phyloP scores from a whole-genome alignment of 2,113 vertebrate species.

The Maccullochella peelii region DNA sequence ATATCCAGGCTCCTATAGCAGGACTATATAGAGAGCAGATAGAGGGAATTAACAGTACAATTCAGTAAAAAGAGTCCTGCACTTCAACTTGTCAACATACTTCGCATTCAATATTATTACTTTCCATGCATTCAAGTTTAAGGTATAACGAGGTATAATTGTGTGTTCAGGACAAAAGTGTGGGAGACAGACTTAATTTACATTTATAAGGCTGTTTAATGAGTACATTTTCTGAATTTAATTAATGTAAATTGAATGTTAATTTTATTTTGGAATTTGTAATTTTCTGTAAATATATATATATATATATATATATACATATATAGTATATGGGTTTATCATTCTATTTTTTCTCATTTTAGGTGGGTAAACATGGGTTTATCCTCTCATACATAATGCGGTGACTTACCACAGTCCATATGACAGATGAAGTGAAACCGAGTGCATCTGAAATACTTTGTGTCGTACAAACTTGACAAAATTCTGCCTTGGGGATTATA shows the following conservation, averaged over 20 bases:
- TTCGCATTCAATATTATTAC: background rate
- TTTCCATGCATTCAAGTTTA: background rate
- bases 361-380: conserved; percentile 3
- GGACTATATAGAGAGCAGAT: background rate
- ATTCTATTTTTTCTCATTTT: background rate
- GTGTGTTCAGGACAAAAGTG: background rate
- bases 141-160: background rate
- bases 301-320: too few species aligned
- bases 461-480: background rate
- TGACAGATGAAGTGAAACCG: conserved; percentile 17
- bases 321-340: background rate
- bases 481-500: conserved; percentile 7
- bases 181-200: background rate
- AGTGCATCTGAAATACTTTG: background rate
- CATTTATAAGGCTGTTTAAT: background rate
- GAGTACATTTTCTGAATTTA: background rate
- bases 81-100: background rate
- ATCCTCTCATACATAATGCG: background rate
- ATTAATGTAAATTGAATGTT: background rate
- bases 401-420: background rate
- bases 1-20: background rate
- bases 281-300: background rate
- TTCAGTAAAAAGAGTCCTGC: background rate
- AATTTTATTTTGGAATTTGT: background rate
- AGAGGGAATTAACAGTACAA: background rate